Percentiles rank a stretch among this genome's conserved stretches.
These are phyloP conservation scores for Strongylocentrotus purpuratus DNA, from an alignment of 35 echinoderm and acorn worm genomes.

Conservation along the genomic window DNA sequence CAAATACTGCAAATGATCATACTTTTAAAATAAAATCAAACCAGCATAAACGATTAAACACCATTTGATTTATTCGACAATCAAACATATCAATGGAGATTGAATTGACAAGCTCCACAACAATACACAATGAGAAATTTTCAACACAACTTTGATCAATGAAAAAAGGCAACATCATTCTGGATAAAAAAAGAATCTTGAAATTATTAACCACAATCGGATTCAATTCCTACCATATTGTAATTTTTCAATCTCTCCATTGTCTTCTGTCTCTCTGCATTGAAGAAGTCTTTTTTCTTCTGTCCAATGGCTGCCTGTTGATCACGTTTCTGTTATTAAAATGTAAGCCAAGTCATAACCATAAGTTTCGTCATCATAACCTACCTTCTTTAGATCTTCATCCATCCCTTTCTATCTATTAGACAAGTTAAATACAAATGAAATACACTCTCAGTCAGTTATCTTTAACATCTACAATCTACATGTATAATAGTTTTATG, in stretches of 20 bases:
- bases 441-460: no score
- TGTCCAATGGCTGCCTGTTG: constrained; percentile 46
- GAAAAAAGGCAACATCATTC: neutral
- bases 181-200: neutral
- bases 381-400: no score
- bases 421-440: no score
- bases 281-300: constrained; percentile 65
- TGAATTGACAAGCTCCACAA: no score
- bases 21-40: no score
- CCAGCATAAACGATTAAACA: no score
- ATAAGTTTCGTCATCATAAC: neutral
- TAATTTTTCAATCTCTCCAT: constrained; percentile 62
- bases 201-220: neutral
- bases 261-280: constrained; percentile 68
- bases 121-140: neutral
- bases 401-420: no score
- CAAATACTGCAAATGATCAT: no score
- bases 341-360: neutral
- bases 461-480: no score
- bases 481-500: no score
- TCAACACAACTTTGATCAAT: neutral
- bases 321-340: constrained; percentile 54
- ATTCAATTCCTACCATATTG: constrained; percentile 60
- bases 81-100: no score
- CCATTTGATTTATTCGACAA: no score